A percentile compares a stretch with the other conserved stretches of the same genome.
phyloP scores from a whole-genome alignment of 2,113 vertebrate genomes.

The Nesospiza acunhae region DNA sequence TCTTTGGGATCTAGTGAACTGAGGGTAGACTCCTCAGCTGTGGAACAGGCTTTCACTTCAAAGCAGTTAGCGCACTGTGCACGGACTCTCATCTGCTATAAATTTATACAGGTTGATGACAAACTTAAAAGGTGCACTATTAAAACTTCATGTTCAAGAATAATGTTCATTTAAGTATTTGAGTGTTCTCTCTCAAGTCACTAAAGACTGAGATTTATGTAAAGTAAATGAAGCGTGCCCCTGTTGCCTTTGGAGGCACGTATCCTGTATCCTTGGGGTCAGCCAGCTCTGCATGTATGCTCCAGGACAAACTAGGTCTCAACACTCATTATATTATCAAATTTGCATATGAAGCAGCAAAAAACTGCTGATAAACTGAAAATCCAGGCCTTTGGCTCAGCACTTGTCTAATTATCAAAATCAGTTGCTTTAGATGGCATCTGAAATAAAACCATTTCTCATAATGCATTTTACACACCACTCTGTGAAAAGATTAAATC shows the following conservation, averaged over 20 bases:
- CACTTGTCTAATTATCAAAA: not conserved
- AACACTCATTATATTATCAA: not conserved
- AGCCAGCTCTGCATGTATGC: not conserved
- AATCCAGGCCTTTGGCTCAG: not conserved
- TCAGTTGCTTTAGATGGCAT: not conserved
- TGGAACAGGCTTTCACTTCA: not conserved
- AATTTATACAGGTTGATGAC: not conserved
- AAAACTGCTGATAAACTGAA: slow-evolving; percentile 13
- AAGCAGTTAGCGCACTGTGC: not conserved
- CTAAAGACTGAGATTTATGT: not conserved
- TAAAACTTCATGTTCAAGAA: slow-evolving; percentile 28
- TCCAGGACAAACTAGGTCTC: not conserved
- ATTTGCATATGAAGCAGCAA: not conserved
- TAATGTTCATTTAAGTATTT: not conserved
- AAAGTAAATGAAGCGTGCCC: not conserved
- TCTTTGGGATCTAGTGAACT: not conserved
- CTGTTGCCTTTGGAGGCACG: not conserved
- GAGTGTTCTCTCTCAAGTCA: not conserved
- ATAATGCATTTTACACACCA: not conserved
- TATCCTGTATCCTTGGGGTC: not conserved
- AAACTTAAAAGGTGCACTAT: not conserved
- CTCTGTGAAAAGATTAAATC: not conserved
- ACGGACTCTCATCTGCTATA: not conserved
- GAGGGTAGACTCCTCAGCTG: not conserved
- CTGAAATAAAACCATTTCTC: slow-evolving; percentile 1